These are phyloP conservation scores for Grammatotria lemairii DNA, from an alignment of 2,113 vertebrate genomes.

Conservation along the genomic window DNA sequence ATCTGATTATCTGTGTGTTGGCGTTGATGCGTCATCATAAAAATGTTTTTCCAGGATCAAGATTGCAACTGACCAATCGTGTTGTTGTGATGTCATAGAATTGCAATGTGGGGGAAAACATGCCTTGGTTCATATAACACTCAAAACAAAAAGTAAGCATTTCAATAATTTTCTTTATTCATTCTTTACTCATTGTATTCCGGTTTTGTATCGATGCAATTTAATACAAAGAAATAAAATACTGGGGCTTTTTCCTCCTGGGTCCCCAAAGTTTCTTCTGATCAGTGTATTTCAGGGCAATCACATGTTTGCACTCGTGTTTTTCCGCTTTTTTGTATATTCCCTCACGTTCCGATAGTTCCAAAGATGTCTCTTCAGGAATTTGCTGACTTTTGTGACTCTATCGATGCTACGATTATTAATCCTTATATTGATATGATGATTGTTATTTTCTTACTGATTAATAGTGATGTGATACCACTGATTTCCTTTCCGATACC, in stretches of 20 bases:
- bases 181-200: neutral
- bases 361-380: neutral
- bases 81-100: neutral
- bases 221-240: neutral
- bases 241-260: neutral
- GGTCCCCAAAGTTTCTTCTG: neutral
- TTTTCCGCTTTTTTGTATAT: neutral
- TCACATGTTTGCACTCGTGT: neutral
- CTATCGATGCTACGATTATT: fast-evolving
- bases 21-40: neutral
- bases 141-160: neutral
- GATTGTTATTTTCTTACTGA: neutral
- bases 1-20: neutral
- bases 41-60: neutral
- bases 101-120: neutral
- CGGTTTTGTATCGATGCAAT: neutral
- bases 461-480: neutral
- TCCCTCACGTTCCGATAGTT: neutral
- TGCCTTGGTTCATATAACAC: neutral
- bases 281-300: neutral
- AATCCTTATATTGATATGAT: neutral
- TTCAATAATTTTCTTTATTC: neutral
- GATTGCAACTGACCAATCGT: neutral
- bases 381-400: neutral
- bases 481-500: neutral